Base-by-base conservation (phyloP, 1,140 invertebrate genomes). In the Araneus ventricosus region DNA sequence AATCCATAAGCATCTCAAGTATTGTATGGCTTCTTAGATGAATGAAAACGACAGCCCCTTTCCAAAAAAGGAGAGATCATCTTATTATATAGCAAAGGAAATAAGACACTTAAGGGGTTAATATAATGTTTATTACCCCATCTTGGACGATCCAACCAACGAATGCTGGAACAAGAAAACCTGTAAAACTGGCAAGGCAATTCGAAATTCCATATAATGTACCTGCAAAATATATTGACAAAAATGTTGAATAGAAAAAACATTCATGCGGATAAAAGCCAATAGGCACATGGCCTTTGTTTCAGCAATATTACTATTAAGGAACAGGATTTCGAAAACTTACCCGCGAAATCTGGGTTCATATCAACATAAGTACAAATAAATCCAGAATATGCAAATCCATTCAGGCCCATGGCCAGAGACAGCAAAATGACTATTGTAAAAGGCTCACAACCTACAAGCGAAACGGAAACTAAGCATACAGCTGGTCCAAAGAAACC, bases 401-500 rank as follows among this genome's bases (percentile, higher is more conserved):
- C 94, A 84, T 94, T 94, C 4, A 92, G 14, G 7, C 85, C 90
- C 90, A 94, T 82, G 27, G 84, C 27, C 10, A 92, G 34, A 10
- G 75, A 45, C n/a, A 94, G 37, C 20, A 93, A 57, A 10, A 86
- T 45, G 0, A 93, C 52, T 45, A 57, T 91, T 1, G 70, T 22
- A 57, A 39, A 86, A 30, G 52, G 96, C 88, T 96, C 95, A 94
- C 97, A 97, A 27, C 97, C 97, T 39, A 97, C 96, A 94, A 96
- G 97, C 92, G 97, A 97, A 4, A 98, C 96, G 7, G 95, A 95
- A 24, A 98, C 95, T 27, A 98, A 96, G 94, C 97, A 98, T 10
- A 96, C 94, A 61, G 96, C 96, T 8, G 97, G 97, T 97, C 96
- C 22, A 96, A 94, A 4, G 97, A 97, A 57, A 97, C 97, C 96